Percentiles rank a stretch among this genome's conserved stretches.
Conservation (phyloP, 2,113 vertebrate species). For the Ranitomeya imitator region DNA sequence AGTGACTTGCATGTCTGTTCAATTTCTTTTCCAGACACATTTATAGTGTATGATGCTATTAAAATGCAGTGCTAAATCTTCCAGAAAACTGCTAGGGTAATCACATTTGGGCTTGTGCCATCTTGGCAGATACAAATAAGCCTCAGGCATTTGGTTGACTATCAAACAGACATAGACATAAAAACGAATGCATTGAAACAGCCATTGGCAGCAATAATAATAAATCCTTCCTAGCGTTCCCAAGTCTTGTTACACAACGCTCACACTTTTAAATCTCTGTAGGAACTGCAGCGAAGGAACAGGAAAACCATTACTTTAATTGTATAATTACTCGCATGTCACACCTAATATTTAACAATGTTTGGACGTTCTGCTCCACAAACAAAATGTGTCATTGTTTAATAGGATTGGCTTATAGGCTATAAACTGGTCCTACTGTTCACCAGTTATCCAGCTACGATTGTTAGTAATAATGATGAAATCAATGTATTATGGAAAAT, state of each 20-base stretch:
- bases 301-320: slow-evolving; percentile 68
- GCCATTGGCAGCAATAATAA: slow-evolving; percentile 84
- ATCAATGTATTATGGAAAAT: neutral
- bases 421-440: neutral
- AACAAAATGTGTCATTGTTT: slow-evolving; percentile 37
- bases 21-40: slow-evolving; percentile 56
- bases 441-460: neutral
- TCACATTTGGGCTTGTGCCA: slow-evolving; percentile 76
- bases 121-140: slow-evolving; percentile 73
- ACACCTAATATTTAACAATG: slow-evolving; percentile 65
- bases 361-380: slow-evolving; percentile 1
- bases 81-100: slow-evolving; percentile 70
- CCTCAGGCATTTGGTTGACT: slow-evolving; percentile 73
- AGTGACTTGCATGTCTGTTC: slow-evolving; percentile 56
- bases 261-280: slow-evolving; percentile 72
- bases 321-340: slow-evolving; percentile 70
- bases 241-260: slow-evolving; percentile 77
- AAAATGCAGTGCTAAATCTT: slow-evolving; percentile 67
- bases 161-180: slow-evolving; percentile 72
- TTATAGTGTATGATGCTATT: slow-evolving; percentile 59
- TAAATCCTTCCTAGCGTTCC: slow-evolving; percentile 81
- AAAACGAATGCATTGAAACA: slow-evolving; percentile 81
- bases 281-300: slow-evolving; percentile 71
- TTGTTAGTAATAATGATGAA: neutral
- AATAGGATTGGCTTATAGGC: neutral